Evolutionary conservation across 1,140 invertebrate species (phyloP), one percentile per base, ranked within the genome.

Genomic region (Linepithema humile): DNA sequence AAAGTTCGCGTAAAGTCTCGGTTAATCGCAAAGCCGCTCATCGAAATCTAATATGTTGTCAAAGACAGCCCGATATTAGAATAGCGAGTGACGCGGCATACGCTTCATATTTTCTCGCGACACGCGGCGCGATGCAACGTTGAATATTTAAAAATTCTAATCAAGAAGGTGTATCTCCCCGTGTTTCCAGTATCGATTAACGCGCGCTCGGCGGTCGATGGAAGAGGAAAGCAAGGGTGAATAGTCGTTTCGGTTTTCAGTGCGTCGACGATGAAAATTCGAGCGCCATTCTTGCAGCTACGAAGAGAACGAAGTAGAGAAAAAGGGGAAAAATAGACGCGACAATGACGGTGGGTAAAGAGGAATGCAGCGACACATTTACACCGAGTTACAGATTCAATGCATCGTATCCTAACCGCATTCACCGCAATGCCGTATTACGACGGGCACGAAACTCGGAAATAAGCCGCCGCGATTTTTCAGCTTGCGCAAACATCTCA

Each of bases 81-180:
- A 84, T 84, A 70, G 38, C 64, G 35, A 29, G 69, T 15, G 40
- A 50, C 5, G 12, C 20, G 53, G 53, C 20, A 48, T 38, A 59
- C 45, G 48, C 20, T 43, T 84, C 40, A 67, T 80, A 62, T 87
- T 57, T 82, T 82, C 69, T 48, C 75, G 29, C 55, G 29, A 78
- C 48, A 35, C 62, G 38, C 69, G 38, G 40, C 75, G 17, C 77
- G 78, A 48, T 65, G 70, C 62, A 55, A 62, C 45, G 86, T 88
- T 88, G 77, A 88, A 88, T 88, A 88, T 88, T 88, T 88, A 88
- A 88, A 88, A 88, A 88, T 88, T 85, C 80, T 87, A 78, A 84
- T 84, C 60, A 32, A 70, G 32, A 59, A 84, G 57, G 70, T 64
- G 72, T 84, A 53, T 70, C 65, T 62, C 32, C 29, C 60, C 73